phyloP scores from a whole-genome alignment of 2,888 invertebrate genomes.

The Hypomecis punctinalis region DNA sequence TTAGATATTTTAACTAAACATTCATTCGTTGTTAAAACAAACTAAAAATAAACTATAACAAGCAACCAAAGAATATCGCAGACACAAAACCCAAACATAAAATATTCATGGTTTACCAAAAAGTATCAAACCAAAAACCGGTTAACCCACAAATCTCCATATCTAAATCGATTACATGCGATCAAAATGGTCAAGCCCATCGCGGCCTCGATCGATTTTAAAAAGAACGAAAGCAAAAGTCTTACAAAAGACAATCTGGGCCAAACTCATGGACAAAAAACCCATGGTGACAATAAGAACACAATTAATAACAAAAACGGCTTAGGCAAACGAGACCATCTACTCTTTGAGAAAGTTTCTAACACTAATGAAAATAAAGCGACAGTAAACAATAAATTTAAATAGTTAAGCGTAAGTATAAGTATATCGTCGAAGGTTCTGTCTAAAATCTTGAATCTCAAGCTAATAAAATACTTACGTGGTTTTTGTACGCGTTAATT shows the following conservation, averaged over 20 bases:
- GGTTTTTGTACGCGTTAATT: too few species aligned
- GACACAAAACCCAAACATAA: not conserved
- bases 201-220: constrained; percentile 15
- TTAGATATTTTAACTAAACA: too few species aligned
- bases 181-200: constrained; percentile 19
- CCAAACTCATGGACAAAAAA: constrained; percentile 20
- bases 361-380: constrained; percentile 13
- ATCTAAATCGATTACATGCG: constrained; percentile 5
- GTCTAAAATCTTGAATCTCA: not conserved
- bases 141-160: constrained; percentile 19
- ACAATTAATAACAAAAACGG: constrained; percentile 11
- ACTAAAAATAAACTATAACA: too few species aligned
- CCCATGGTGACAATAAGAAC: constrained; percentile 14
- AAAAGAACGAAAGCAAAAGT: constrained; percentile 30
- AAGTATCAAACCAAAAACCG: constrained; percentile 12
- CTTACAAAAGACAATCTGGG: constrained; percentile 17
- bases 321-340: constrained; percentile 7
- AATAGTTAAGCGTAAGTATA: not conserved
- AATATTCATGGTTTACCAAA: not conserved
- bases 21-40: too few species aligned
- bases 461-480: too few species aligned
- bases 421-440: not conserved
- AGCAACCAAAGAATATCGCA: too few species aligned
- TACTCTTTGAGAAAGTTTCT: constrained; percentile 14
- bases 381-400: constrained; percentile 10